These are phyloP conservation scores for Phyllotreta striolata DNA, from an alignment of 2,888 invertebrate species.

Conservation along the genomic window DNA sequence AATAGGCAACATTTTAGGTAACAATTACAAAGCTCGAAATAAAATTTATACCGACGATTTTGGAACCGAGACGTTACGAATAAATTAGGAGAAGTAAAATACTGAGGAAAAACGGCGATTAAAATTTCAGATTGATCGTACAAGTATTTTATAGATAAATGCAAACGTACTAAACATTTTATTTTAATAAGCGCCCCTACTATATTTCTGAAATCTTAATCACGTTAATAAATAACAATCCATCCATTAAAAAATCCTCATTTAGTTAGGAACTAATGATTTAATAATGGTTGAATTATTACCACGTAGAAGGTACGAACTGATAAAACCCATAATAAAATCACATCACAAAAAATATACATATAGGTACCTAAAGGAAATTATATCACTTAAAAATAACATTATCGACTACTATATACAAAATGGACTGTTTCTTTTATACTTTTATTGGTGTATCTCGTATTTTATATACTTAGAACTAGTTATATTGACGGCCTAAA, in stretches of 20 bases:
- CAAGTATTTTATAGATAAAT: background rate
- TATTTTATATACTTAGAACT: conserved; percentile 10
- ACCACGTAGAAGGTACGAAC: too few species aligned
- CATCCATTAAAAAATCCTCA: too few species aligned
- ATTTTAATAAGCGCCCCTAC: background rate
- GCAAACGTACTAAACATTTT: background rate
- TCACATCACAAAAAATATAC: conserved; percentile 39
- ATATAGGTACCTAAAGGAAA: conserved; percentile 20
- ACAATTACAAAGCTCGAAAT: conserved; percentile 42
- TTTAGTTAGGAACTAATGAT: too few species aligned
- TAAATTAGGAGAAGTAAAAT: conserved; percentile 4
- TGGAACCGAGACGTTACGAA: conserved; percentile 24
- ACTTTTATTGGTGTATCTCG: conserved; percentile 33
- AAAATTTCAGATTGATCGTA: conserved; percentile 4
- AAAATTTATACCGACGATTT: conserved; percentile 33
- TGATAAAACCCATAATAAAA: conserved; percentile 21
- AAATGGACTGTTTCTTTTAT: conserved; percentile 41
- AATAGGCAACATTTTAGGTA: conserved; percentile 51
- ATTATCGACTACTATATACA: conserved; percentile 41
- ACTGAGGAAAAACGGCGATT: background rate
- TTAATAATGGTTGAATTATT: background rate
- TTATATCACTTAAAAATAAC: conserved; percentile 33
- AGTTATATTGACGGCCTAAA: conserved; percentile 13
- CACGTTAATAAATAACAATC: background rate
- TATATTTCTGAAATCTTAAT: conserved; percentile 14